phyloP scores from a whole-genome alignment of 2,113 vertebrate genomes.

The Eupsittula cactorum region DNA sequence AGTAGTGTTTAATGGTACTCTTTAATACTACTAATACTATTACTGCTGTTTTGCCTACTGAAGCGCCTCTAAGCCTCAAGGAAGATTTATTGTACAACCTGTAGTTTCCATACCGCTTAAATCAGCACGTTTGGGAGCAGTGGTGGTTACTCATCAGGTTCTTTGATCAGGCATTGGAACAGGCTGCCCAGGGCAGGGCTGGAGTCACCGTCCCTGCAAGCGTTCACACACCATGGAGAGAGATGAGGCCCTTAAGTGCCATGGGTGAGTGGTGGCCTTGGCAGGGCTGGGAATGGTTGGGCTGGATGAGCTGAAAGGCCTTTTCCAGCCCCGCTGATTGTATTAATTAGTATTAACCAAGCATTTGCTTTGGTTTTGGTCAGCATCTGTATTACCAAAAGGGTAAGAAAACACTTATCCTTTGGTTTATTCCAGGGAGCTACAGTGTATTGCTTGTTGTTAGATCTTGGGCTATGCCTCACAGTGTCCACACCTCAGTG shows the following conservation, averaged over 20 bases:
- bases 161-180: background rate
- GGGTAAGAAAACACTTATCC: background rate
- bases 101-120: background rate
- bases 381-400: background rate
- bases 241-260: background rate
- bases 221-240: background rate
- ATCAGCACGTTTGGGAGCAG: background rate
- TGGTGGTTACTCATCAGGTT: background rate
- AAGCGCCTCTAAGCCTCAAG: background rate
- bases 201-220: background rate
- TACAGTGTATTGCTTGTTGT: background rate
- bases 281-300: background rate
- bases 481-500: background rate
- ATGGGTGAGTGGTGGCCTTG: background rate
- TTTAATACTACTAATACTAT: background rate
- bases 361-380: background rate
- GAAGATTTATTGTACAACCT: background rate
- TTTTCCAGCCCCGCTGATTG: background rate
- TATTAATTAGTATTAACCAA: background rate
- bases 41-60: background rate
- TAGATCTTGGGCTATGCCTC: background rate
- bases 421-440: background rate
- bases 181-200: background rate
- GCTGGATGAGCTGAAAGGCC: background rate
- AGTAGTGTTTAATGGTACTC: background rate